Percentiles rank a stretch among this genome's conserved stretches.
phyloP scores from a whole-genome alignment of 2,888 invertebrate genomes.

The Netelia fuscicornis region DNA sequence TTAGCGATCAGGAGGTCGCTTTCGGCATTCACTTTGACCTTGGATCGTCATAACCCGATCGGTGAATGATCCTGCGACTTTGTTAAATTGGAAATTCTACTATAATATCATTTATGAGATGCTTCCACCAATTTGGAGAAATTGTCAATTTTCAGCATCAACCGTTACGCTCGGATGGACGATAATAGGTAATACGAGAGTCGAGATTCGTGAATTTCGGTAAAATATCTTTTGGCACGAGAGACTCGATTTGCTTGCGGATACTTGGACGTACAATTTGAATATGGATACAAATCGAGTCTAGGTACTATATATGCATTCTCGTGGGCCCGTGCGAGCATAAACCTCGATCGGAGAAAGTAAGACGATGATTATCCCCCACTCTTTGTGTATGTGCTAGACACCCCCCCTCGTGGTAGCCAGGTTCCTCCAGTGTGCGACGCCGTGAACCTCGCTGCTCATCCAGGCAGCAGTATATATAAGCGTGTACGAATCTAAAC shows the following conservation, averaged over 20 bases:
- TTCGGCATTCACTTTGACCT: no score
- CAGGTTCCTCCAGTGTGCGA: conserved; percentile 29
- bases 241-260: background rate
- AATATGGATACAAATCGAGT: background rate
- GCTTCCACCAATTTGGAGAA: no score
- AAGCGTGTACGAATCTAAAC: background rate
- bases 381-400: conserved; percentile 45
- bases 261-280: background rate
- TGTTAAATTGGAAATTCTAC: no score
- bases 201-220: background rate
- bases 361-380: conserved; percentile 76
- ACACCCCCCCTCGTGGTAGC: conserved; percentile 51
- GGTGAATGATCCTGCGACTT: no score
- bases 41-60: no score
- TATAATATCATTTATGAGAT: no score
- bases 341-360: conserved; percentile 76
- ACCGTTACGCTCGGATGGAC: no score
- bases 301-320: background rate
- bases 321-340: conserved; percentile 9
- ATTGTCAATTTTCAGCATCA: no score
- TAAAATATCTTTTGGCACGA: background rate
- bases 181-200: no score
- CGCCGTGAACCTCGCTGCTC: conserved; percentile 52
- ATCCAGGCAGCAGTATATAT: background rate
- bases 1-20: no score